A percentile compares a stretch with the other conserved stretches of the same genome.
phyloP scores from a whole-genome alignment of 2,797 vertebrate species.

The Manis javanica region DNA sequence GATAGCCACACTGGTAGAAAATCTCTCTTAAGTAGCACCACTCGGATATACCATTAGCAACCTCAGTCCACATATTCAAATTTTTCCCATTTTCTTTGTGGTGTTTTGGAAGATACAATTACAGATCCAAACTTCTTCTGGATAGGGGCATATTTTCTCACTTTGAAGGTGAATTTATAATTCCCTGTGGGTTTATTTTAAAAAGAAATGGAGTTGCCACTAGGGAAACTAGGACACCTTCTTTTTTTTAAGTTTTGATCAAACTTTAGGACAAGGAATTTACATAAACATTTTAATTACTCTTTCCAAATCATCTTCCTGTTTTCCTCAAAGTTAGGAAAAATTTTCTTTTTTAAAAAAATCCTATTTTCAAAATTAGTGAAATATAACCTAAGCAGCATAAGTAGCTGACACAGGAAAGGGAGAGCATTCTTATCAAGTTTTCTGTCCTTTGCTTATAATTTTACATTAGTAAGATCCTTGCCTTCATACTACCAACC shows the following conservation, averaged over 20 bases:
- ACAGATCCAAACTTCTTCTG: conserved; percentile 25
- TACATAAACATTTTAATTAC: conserved; percentile 50
- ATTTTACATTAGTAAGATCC: background rate
- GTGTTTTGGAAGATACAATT: conserved; percentile 9
- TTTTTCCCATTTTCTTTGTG: conserved; percentile 56
- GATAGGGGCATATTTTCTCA: conserved; percentile 15
- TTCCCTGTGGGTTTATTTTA: background rate
- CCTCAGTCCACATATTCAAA: background rate
- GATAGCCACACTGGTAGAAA: background rate
- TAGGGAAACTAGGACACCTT: background rate
- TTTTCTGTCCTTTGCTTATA: background rate
- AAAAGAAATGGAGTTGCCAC: conserved; percentile 55
- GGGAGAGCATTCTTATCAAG: background rate
- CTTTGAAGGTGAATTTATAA: conserved; percentile 45
- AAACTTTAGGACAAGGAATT: conserved; percentile 24
- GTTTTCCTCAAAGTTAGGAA: conserved; percentile 2
- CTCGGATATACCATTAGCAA: background rate
- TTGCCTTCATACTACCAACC: background rate
- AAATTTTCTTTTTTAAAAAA: background rate
- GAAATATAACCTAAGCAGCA: background rate
- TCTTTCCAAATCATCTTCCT: background rate
- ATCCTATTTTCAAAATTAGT: conserved; percentile 25
- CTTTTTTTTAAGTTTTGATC: conserved; percentile 26
- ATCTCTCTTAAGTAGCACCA: background rate
- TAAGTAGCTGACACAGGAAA: background rate